phyloP scores from a whole-genome alignment of 64 coral and sea anemone species.

The Stylophora pistillata region DNA sequence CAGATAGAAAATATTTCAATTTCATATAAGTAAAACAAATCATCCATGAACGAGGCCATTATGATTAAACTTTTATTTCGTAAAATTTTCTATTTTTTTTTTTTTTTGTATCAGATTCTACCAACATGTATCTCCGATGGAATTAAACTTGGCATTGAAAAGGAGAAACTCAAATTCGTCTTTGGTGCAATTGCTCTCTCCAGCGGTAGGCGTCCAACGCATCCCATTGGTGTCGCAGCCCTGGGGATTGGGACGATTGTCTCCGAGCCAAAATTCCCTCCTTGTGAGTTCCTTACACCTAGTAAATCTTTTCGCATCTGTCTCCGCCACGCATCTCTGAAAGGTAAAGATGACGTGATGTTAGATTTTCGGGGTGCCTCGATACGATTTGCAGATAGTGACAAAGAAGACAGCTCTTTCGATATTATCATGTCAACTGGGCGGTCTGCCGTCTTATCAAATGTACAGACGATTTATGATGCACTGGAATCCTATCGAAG shows the following conservation, averaged over 20 bases:
- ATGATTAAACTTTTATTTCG: neutral
- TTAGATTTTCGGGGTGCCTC: slow-evolving; percentile 64
- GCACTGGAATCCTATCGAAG: slow-evolving; percentile 27
- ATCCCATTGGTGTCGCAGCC: slow-evolving; percentile 55
- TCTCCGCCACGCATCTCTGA: slow-evolving; percentile 71
- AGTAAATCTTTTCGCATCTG: slow-evolving; percentile 63
- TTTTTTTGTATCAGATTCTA: neutral
- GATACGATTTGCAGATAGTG: slow-evolving; percentile 75
- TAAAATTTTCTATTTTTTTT: neutral
- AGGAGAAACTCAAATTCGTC: slow-evolving; percentile 36
- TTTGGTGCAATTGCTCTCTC: slow-evolving; percentile 61
- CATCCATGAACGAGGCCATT: neutral
- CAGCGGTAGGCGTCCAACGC: slow-evolving; percentile 55
- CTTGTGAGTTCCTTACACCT: slow-evolving; percentile 75
- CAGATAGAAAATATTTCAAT: too few species aligned
- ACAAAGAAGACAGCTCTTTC: slow-evolving; percentile 49
- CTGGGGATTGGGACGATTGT: slow-evolving; percentile 63
- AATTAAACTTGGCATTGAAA: slow-evolving; percentile 13
- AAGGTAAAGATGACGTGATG: slow-evolving; percentile 44
- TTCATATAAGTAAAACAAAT: neutral
- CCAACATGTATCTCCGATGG: slow-evolving; percentile 41
- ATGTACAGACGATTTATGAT: slow-evolving; percentile 55
- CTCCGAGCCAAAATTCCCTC: slow-evolving; percentile 61
- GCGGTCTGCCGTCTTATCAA: slow-evolving; percentile 16
- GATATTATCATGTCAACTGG: slow-evolving; percentile 85